Evolutionary conservation across 2,113 vertebrate genomes (phyloP), one percentile per base, ranked within the genome.

Genomic region (Bufo bufo): DNA sequence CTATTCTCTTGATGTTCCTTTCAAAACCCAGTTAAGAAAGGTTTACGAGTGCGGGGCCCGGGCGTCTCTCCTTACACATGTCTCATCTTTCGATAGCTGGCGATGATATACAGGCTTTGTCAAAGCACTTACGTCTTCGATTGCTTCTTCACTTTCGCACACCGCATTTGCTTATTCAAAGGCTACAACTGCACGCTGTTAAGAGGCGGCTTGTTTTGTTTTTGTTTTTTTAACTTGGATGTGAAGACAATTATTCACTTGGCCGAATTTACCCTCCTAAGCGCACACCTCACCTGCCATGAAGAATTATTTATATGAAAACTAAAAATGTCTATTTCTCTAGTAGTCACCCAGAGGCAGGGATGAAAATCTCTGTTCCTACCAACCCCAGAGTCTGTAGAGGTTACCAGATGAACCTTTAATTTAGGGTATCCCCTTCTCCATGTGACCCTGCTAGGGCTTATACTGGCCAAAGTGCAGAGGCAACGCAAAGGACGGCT

Each of bases 31-130:
- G 56, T 66, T 66, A 58, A 45, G 77, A 71, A 16, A 82, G 43
- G 79, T 20, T 19, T 50, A 63, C 33, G 52, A 61, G 54, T 2
- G 45, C 16, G 71, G 43, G 47, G 72, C 72, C 47, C 4, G 45
- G 86, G 58, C 59, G 69, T 47, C 33, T 87, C 71, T 75, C 13
- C 79, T 65, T 77, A 77, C 71, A 83, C 71, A 3, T 77, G 77
- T 61, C 63, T 88, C 58, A 88, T 54, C 79, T 77, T 20, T 78
- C 49, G 80, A 88, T 88, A 83, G 69, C 86, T 56, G 8, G 85
- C 17, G 58, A 88, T 88, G 86, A 88, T 88, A 6, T 83, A 88
- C 80, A 65, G 47, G 58, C 86, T 65, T 63, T 88, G 86, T 88
- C 86, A 88, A 54, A 66, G 69, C 86, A 77, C 86, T 88, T 83